Conservation (phyloP, 2,888 invertebrate genomes). For the Euspilapteryx auroguttella region DNA sequence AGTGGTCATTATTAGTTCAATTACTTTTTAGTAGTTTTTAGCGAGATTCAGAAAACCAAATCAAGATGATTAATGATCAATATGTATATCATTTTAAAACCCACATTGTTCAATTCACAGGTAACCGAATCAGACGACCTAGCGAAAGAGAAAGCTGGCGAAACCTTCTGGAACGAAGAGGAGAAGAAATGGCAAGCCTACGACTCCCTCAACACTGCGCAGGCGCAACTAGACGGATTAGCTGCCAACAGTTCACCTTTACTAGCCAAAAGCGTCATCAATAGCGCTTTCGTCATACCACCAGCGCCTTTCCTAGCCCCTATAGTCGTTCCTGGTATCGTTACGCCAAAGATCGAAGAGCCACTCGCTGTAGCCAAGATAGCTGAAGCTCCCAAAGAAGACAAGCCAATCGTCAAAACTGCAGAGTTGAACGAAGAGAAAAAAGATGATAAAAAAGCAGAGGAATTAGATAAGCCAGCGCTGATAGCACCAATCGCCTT, state of each 20-base stretch:
- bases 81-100: too few relatives aligned
- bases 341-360: background rate
- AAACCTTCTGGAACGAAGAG: slow-evolving; percentile 22
- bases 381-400: background rate
- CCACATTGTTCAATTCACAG: too few relatives aligned
- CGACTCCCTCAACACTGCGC: slow-evolving; percentile 29
- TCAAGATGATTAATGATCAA: too few relatives aligned
- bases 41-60: too few relatives aligned
- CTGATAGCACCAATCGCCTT: too few relatives aligned
- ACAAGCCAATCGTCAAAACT: slow-evolving; percentile 2
- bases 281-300: slow-evolving; percentile 1
- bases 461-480: slow-evolving; percentile 5
- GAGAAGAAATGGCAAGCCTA: slow-evolving; percentile 44
- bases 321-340: background rate
- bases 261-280: slow-evolving; percentile 17
- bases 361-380: background rate
- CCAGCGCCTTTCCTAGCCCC: slow-evolving; percentile 1
- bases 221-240: slow-evolving; percentile 30
- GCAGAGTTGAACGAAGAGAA: slow-evolving; percentile 5
- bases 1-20: too few relatives aligned
- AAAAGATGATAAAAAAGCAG: background rate
- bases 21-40: too few relatives aligned
- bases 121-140: slow-evolving; percentile 17
- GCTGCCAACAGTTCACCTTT: slow-evolving; percentile 20
- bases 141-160: slow-evolving; percentile 16